These are phyloP conservation scores for Kuschelorhynchus macadamiae DNA, from an alignment of 2,888 invertebrate genomes.

Conservation along the genomic window DNA sequence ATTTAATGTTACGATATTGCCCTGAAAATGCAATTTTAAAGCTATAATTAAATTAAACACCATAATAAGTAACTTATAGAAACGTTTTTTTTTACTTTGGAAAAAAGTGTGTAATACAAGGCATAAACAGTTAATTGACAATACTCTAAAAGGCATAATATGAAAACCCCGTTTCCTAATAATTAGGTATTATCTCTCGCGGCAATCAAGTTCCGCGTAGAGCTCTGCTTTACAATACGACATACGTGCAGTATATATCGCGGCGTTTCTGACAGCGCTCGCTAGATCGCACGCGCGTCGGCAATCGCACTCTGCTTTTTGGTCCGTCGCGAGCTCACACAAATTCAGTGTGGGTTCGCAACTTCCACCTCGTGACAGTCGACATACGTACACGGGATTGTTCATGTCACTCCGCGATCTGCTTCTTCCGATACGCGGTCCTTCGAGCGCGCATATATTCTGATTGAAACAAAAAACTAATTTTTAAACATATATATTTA, in stretches of 20 bases:
- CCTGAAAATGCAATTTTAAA: too few species aligned
- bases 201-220: conserved; percentile 29
- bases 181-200: conserved; percentile 18
- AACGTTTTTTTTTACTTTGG: too few species aligned
- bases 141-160: too few species aligned
- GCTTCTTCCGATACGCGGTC: conserved; percentile 38
- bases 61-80: too few species aligned
- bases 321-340: conserved; percentile 67
- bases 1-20: too few species aligned
- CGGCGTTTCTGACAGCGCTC: conserved; percentile 53
- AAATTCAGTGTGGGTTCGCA: conserved; percentile 72
- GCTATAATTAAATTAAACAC: too few species aligned
- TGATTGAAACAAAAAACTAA: conserved; percentile 7
- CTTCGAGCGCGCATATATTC: conserved; percentile 36
- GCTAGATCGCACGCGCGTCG: conserved; percentile 72
- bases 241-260: conserved; percentile 40
- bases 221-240: conserved; percentile 38
- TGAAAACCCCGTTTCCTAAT: too few species aligned
- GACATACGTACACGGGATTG: conserved; percentile 56
- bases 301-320: conserved; percentile 64
- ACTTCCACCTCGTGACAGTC: conserved; percentile 64
- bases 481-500: conserved; percentile 16
- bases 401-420: conserved; percentile 63
- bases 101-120: too few species aligned
- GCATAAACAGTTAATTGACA: too few species aligned